Evolutionary conservation across 2,797 vertebrate genomes (phyloP).

Genomic region (Anolis apletophallus): DNA sequence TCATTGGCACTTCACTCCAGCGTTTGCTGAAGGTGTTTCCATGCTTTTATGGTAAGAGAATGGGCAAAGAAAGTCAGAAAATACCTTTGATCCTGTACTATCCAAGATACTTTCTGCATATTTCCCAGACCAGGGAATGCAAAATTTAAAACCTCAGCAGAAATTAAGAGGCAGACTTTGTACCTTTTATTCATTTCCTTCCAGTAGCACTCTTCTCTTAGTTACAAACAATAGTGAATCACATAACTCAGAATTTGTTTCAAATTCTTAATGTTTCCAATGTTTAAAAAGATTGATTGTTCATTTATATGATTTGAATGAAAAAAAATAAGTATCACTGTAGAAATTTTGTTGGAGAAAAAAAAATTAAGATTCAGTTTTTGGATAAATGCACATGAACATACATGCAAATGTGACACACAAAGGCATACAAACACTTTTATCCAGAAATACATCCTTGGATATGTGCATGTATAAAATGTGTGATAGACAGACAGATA

Average conservation of each 20-base stretch:
- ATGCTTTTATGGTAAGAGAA: not conserved
- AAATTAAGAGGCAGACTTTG: not conserved
- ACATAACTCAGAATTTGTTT: not conserved
- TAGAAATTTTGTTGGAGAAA: not conserved
- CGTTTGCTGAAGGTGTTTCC: not conserved
- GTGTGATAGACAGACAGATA: no score
- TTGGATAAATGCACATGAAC: not conserved
- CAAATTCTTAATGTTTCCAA: not conserved
- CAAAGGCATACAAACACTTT: no score
- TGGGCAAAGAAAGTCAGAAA: not conserved
- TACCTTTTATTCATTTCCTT: not conserved
- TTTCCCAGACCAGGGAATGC: not conserved
- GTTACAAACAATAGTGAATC: not conserved
- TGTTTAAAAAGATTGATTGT: not conserved
- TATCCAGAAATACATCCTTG: no score
- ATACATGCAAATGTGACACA: no score
- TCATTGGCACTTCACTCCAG: not conserved
- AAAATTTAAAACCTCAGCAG: not conserved
- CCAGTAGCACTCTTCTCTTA: not conserved
- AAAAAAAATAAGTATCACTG: no score
- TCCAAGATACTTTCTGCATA: not conserved
- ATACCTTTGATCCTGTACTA: not conserved
- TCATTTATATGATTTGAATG: not conserved
- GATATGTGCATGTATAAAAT: no score
- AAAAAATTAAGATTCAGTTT: not conserved